phyloP scores from a whole-genome alignment of 2,888 invertebrate genomes.

The Hoplodrina blanda region DNA sequence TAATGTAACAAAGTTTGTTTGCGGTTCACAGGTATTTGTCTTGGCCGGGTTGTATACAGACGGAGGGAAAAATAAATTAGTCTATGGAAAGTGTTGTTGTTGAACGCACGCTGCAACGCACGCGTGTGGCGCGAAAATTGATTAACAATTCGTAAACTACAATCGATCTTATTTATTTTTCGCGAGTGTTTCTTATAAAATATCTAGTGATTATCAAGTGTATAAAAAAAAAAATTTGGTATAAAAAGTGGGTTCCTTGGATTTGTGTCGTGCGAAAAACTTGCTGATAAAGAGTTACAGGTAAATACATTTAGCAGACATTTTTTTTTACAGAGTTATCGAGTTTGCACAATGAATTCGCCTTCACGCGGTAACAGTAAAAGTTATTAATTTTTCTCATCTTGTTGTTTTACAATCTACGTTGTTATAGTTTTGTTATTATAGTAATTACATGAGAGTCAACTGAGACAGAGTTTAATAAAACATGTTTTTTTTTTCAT shows the following conservation, averaged over 20 bases:
- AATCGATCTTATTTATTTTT: slow-evolving; percentile 28
- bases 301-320: slow-evolving; percentile 36
- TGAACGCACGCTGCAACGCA: slow-evolving; percentile 66
- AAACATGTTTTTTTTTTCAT: neutral
- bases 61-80: slow-evolving; percentile 69
- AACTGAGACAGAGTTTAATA: neutral
- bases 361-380: slow-evolving; percentile 10
- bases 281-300: slow-evolving; percentile 46
- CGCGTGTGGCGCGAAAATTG: slow-evolving; percentile 66
- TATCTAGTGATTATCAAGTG: slow-evolving; percentile 41
- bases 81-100: slow-evolving; percentile 71
- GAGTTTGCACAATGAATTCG: slow-evolving; percentile 1
- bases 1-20: slow-evolving; percentile 67
- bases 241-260: slow-evolving; percentile 39
- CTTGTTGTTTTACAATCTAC: neutral
- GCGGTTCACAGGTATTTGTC: slow-evolving; percentile 69
- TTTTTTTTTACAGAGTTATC: slow-evolving; percentile 7
- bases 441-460: slow-evolving; percentile 25
- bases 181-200: slow-evolving; percentile 40
- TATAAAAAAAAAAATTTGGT: slow-evolving; percentile 2
- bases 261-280: slow-evolving; percentile 31
- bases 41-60: slow-evolving; percentile 63
- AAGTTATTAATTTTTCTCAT: slow-evolving; percentile 34
- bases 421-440: slow-evolving; percentile 12
- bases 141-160: slow-evolving; percentile 56